Conservation (phyloP, 2,113 vertebrate genomes). For the Prionailurus viverrinus region DNA sequence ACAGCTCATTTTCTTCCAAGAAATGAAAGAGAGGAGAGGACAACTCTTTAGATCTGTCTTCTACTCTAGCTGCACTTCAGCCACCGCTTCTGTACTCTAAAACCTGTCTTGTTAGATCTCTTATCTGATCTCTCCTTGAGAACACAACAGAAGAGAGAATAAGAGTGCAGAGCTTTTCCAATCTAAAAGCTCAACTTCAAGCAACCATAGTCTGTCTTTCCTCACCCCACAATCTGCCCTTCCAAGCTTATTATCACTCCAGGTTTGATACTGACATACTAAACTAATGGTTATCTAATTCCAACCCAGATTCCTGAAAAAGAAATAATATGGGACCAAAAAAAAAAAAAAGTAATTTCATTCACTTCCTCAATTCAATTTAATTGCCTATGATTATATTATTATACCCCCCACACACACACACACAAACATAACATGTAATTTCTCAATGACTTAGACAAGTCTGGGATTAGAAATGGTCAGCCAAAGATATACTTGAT, state of each 20-base stretch:
- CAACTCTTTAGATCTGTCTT: background rate
- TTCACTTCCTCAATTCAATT: conserved; percentile 58
- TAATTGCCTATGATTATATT: conserved; percentile 70
- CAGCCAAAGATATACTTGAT: conserved; percentile 66
- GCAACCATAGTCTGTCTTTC: background rate
- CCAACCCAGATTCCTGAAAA: conserved; percentile 41
- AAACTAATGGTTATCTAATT: conserved; percentile 61
- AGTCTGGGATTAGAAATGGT: conserved; percentile 60
- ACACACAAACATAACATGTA: conserved; percentile 52
- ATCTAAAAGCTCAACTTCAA: conserved; percentile 11
- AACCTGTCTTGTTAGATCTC: background rate
- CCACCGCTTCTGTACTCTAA: background rate
- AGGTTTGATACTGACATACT: background rate
- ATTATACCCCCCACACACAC: background rate
- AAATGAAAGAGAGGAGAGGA: background rate
- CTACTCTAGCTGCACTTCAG: background rate
- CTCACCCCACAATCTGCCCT: background rate
- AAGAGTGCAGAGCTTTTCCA: background rate
- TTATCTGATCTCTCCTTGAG: background rate
- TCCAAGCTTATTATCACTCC: conserved; percentile 28
- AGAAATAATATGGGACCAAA: conserved; percentile 1
- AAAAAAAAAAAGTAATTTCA: conserved; percentile 1
- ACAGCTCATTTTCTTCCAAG: background rate
- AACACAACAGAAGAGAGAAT: background rate
- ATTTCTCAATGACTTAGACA: conserved; percentile 76